Evolutionary conservation across 2,797 vertebrate species (phyloP).

Genomic region (Nannoperca australis): DNA sequence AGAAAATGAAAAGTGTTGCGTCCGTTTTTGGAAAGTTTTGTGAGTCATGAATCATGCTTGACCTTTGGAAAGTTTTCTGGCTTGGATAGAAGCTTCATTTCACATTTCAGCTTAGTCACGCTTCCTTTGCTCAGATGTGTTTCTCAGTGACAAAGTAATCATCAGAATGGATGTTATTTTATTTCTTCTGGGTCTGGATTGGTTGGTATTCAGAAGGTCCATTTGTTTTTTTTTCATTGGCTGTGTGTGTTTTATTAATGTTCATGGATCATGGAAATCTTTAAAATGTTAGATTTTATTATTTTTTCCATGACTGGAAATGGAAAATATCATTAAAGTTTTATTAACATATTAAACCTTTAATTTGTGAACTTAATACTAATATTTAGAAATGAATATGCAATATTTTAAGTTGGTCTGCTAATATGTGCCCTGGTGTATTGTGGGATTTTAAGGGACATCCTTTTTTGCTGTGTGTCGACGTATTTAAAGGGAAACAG

Average conservation of each 20-base stretch:
- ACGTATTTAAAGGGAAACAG: conserved; percentile 40
- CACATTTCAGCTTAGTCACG: conserved; percentile 25
- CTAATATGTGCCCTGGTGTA: neutral
- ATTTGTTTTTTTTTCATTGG: neutral
- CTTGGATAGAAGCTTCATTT: conserved; percentile 26
- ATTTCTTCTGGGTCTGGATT: conserved; percentile 16
- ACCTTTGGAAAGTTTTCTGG: conserved; percentile 36
- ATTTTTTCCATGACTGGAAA: conserved; percentile 6
- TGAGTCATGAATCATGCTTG: conserved; percentile 60
- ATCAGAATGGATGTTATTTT: conserved; percentile 3
- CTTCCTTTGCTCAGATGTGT: neutral
- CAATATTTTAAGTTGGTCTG: neutral
- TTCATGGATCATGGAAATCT: conserved; percentile 7
- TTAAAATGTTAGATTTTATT: neutral
- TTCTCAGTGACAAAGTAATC: neutral
- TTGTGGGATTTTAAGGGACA: conserved; percentile 8
- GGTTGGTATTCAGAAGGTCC: conserved; percentile 5
- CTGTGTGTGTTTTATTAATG: neutral
- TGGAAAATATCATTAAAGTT: neutral
- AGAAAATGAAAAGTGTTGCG: conserved; percentile 12
- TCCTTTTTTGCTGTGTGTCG: neutral
- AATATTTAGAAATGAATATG: conserved; percentile 15
- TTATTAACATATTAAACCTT: conserved; percentile 11
- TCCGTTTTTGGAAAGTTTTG: conserved; percentile 43
- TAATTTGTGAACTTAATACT: neutral